These are phyloP conservation scores for Melanotaenia parkinsoni DNA, from an alignment of 2,797 vertebrate genomes.

Conservation along the genomic window DNA sequence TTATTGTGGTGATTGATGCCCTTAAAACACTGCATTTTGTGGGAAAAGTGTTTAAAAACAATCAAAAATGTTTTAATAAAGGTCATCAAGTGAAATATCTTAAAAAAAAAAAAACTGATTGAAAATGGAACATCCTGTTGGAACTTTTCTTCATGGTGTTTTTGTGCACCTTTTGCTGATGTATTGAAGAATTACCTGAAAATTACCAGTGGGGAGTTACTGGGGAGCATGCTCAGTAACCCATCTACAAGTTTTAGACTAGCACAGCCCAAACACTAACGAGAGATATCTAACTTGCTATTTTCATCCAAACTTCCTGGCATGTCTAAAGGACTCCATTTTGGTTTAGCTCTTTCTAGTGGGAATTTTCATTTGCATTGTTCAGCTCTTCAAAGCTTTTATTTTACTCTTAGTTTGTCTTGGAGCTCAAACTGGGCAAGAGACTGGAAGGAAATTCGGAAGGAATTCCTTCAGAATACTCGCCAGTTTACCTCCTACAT, in stretches of 20 bases:
- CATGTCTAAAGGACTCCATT: constrained; percentile 16
- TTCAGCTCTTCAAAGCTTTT: constrained; percentile 32
- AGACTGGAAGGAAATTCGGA: background rate
- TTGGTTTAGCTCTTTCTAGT: constrained; percentile 23
- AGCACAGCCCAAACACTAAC: background rate
- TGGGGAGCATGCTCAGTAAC: background rate
- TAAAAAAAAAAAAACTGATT: no score
- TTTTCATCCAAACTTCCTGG: constrained; percentile 10
- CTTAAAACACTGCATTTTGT: no score
- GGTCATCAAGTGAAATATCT: no score
- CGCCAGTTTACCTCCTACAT: constrained; percentile 44
- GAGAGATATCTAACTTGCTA: constrained; percentile 1
- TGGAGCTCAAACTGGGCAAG: constrained; percentile 31
- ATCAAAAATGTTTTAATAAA: no score
- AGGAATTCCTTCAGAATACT: constrained; percentile 45
- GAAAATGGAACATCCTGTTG: no score
- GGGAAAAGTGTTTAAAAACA: no score
- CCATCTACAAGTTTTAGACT: background rate
- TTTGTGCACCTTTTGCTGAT: no score
- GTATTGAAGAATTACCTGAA: background rate
- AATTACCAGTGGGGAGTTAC: background rate
- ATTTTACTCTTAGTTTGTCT: constrained; percentile 15
- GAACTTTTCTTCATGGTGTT: no score
- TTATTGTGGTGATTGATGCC: no score
- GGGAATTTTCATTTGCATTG: constrained; percentile 40